Evolutionary conservation across 2,888 invertebrate genomes (phyloP).

Genomic region (Lasioglossum morio): DNA sequence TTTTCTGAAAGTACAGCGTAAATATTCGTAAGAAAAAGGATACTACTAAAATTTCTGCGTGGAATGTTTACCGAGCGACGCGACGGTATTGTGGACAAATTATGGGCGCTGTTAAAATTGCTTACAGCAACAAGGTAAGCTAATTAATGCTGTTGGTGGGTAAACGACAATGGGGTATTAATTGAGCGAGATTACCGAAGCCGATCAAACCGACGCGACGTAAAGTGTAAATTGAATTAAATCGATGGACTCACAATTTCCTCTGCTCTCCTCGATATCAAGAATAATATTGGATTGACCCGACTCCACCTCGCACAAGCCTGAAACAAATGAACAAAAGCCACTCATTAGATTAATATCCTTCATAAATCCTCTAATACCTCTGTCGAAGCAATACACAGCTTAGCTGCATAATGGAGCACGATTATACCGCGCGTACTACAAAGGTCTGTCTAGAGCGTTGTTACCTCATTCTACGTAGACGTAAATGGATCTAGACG

Average conservation of each 20-base stretch:
- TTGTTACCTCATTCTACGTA: constrained; percentile 29
- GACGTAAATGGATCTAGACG: constrained; percentile 29
- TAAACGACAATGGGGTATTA: constrained; percentile 15
- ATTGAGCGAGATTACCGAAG: constrained; percentile 14
- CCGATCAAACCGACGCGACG: too few species aligned
- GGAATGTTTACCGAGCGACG: background rate
- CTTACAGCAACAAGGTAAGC: background rate
- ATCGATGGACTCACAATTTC: constrained; percentile 90
- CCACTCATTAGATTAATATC: constrained; percentile 35
- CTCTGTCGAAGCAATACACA: background rate
- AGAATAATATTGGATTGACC: constrained; percentile 95
- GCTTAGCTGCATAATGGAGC: constrained; percentile 12
- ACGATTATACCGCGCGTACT: background rate
- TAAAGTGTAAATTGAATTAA: constrained; percentile 27
- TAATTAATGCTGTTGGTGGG: background rate
- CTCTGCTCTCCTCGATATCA: constrained; percentile 95
- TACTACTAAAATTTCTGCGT: background rate
- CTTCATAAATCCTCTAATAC: constrained; percentile 40
- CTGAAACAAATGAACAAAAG: constrained; percentile 83
- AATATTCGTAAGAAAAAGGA: background rate
- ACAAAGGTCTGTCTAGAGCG: constrained; percentile 20
- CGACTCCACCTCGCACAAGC: constrained; percentile 93
- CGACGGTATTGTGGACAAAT: background rate
- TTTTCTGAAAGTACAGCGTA: background rate
- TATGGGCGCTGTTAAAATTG: background rate